Percentiles rank a stretch among this genome's conserved stretches.
These are phyloP conservation scores for Anguilla megastoma DNA, from an alignment of 2,797 vertebrate genomes.

Conservation along the genomic window DNA sequence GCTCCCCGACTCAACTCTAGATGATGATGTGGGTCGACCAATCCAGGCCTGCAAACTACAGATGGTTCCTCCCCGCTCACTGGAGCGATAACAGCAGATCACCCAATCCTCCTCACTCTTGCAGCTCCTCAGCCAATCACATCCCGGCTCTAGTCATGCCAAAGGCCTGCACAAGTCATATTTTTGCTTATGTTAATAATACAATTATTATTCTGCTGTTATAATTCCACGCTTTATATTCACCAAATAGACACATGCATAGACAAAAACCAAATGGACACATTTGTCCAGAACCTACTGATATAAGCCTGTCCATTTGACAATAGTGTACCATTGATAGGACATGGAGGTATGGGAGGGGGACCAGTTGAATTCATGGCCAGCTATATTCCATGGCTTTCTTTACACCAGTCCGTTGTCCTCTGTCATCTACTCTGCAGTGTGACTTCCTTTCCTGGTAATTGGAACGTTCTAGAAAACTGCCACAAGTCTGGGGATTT, in stretches of 20 bases:
- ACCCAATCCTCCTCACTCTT: conserved; percentile 18
- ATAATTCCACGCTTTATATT: conserved; percentile 70
- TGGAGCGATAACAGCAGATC: conserved; percentile 62
- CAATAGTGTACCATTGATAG: background rate
- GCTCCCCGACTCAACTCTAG: conserved; percentile 97
- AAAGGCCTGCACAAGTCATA: conserved; percentile 76
- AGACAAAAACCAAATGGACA: conserved; percentile 58
- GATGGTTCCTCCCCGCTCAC: conserved; percentile 47
- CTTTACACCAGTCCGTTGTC: background rate
- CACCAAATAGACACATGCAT: conserved; percentile 60
- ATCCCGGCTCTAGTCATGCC: conserved; percentile 65
- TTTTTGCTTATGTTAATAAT: conserved; percentile 74
- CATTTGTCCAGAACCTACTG: conserved; percentile 56
- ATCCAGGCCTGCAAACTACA: conserved; percentile 34
- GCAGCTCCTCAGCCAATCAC: conserved; percentile 63
- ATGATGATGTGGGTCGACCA: conserved; percentile 75
- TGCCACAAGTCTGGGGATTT: background rate
- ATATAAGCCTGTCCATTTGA: conserved; percentile 33
- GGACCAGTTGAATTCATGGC: background rate
- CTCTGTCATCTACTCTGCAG: background rate
- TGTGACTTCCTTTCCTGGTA: background rate
- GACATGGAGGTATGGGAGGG: conserved; percentile 1
- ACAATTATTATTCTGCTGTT: conserved; percentile 71
- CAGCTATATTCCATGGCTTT: background rate
- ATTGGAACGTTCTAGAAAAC: background rate